Evolutionary conservation across 2,888 invertebrate species (phyloP).

Genomic region (Agriotes lineatus): DNA sequence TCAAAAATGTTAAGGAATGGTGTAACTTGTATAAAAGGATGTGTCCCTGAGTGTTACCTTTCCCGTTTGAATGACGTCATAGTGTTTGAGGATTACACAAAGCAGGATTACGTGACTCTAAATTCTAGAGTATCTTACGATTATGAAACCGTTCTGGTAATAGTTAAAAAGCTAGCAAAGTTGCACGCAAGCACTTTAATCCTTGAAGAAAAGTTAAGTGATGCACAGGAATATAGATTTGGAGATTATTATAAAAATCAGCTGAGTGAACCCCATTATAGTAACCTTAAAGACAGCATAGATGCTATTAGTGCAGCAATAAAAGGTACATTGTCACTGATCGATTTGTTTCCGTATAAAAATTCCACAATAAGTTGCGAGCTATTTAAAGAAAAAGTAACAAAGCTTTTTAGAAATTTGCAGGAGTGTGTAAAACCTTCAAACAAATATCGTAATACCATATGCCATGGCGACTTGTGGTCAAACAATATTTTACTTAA

Average conservation of each 20-base stretch:
- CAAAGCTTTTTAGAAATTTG: conserved; percentile 40
- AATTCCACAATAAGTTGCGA: neutral
- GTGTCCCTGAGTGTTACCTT: conserved; percentile 61
- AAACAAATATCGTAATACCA: conserved; percentile 49
- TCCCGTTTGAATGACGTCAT: conserved; percentile 55
- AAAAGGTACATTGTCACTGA: neutral
- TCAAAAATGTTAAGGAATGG: too few relatives aligned
- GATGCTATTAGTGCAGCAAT: neutral
- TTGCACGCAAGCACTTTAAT: conserved; percentile 56
- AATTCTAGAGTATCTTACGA: conserved; percentile 45
- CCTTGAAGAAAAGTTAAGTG: neutral
- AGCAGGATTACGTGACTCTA: conserved; percentile 52
- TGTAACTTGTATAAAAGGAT: conserved; percentile 21
- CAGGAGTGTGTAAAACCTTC: conserved; percentile 59
- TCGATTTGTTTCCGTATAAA: neutral
- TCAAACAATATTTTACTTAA: conserved; percentile 66
- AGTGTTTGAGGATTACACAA: conserved; percentile 62
- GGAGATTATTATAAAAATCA: neutral
- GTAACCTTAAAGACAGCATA: neutral
- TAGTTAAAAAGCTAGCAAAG: conserved; percentile 52
- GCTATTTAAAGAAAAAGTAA: conserved; percentile 6
- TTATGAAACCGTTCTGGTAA: conserved; percentile 48
- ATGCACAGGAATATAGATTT: neutral
- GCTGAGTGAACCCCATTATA: neutral
- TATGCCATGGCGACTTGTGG: conserved; percentile 66